Conservation (phyloP, 53 echinoderm and acorn worm species). For the Paelopatides confundens region DNA sequence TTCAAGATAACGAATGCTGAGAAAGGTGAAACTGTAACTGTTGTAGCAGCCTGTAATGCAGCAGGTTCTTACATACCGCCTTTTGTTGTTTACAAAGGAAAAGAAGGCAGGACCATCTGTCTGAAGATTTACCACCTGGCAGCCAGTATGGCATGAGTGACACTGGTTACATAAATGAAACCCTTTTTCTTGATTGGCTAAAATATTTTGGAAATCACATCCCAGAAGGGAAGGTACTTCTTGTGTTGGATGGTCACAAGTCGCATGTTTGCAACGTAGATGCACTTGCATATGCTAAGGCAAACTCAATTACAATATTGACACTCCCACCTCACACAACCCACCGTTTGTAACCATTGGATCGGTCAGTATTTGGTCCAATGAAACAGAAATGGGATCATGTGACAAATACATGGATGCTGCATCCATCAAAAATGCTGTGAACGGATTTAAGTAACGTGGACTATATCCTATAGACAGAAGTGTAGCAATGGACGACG, state of each 20-base stretch:
- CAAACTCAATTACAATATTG: slow-evolving; percentile 6
- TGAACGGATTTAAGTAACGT: slow-evolving; percentile 6
- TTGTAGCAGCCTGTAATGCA: slow-evolving; percentile 25
- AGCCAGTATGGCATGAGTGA: slow-evolving; percentile 17
- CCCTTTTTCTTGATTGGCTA: slow-evolving; percentile 29
- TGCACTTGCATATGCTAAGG: slow-evolving; percentile 1
- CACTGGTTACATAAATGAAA: slow-evolving; percentile 20
- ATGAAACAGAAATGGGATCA: slow-evolving; percentile 36
- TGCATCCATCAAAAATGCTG: slow-evolving; percentile 11
- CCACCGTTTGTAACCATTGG: background rate
- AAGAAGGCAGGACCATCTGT: slow-evolving; percentile 23
- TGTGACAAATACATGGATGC: slow-evolving; percentile 3
- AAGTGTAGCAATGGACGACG: slow-evolving; percentile 29
- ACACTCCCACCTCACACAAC: slow-evolving; percentile 23
- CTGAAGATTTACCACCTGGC: slow-evolving; percentile 8
- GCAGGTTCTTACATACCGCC: slow-evolving; percentile 4
- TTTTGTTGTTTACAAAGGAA: slow-evolving; percentile 23
- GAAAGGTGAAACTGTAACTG: slow-evolving; percentile 27
- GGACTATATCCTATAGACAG: slow-evolving; percentile 4
- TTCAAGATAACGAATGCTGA: slow-evolving; percentile 17
- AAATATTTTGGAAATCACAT: slow-evolving; percentile 11
- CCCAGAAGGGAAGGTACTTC: slow-evolving; percentile 2
- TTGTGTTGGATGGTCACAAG: slow-evolving; percentile 9
- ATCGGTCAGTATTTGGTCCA: slow-evolving; percentile 27
- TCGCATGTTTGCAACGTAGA: slow-evolving; percentile 2